phyloP scores from a whole-genome alignment of 2,797 vertebrate genomes.

The Taeniopygia guttata region DNA sequence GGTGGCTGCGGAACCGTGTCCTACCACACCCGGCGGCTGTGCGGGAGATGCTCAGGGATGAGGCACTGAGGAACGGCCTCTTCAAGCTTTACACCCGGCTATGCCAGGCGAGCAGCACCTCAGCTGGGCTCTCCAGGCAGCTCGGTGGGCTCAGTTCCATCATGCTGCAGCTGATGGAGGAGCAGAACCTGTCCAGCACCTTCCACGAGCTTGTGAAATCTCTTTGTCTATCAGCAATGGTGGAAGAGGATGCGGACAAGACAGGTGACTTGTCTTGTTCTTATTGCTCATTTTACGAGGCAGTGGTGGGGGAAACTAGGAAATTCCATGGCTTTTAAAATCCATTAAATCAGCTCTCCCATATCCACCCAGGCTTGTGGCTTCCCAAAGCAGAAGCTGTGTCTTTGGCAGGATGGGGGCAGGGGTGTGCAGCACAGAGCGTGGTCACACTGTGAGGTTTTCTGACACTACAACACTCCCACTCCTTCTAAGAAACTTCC shows the following conservation, averaged over 20 bases:
- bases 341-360: not conserved
- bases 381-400: not conserved
- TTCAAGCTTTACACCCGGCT: conserved; percentile 80
- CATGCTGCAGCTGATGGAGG: conserved; percentile 81
- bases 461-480: not conserved
- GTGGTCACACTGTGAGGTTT: not conserved
- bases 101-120: conserved; percentile 34
- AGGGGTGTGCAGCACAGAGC: not conserved
- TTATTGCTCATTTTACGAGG: fast-evolving
- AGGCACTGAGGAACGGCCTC: conserved; percentile 65
- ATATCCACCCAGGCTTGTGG: not conserved
- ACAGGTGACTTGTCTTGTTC: conserved; percentile 72
- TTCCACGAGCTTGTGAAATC: conserved; percentile 60
- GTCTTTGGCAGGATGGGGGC: not conserved
- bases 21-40: conserved; percentile 36
- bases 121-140: not conserved
- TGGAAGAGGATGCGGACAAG: conserved; percentile 37
- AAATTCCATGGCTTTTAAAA: not conserved
- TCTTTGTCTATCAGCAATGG: conserved; percentile 41
- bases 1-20: conserved; percentile 78
- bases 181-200: conserved; percentile 29
- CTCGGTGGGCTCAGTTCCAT: conserved; percentile 74
- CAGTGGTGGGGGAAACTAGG: not conserved
- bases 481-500: not conserved
- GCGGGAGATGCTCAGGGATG: conserved; percentile 71